Percentiles rank a stretch among this genome's conserved stretches.
Conservation (phyloP, 2,797 vertebrate genomes). For the Smutsia gigantea region DNA sequence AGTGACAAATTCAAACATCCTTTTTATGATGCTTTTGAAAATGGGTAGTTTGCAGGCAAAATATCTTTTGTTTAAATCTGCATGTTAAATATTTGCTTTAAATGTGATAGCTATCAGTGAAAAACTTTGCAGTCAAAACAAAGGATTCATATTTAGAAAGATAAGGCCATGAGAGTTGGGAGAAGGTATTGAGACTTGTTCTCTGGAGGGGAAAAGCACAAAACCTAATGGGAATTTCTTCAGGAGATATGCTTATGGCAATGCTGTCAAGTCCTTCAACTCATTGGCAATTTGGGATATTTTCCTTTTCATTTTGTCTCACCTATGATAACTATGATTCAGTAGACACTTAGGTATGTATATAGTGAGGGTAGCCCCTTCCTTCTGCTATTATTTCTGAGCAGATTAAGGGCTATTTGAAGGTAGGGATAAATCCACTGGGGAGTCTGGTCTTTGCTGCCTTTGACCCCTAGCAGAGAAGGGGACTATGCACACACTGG, state of each 20-base stretch:
- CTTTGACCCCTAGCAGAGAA: neutral
- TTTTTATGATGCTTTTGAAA: slow-evolving; percentile 16
- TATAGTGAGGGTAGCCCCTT: neutral
- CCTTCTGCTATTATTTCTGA: neutral
- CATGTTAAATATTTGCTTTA: slow-evolving; percentile 47
- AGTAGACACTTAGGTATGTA: neutral
- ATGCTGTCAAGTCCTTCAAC: neutral
- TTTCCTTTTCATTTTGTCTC: neutral
- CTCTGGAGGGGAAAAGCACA: neutral
- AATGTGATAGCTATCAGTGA: neutral
- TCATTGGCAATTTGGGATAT: neutral
- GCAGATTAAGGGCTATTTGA: neutral
- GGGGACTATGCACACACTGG: neutral
- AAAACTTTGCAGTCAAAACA: neutral
- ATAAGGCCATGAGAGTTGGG: neutral
- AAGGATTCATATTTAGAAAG: slow-evolving; percentile 22
- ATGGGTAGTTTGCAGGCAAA: slow-evolving; percentile 12
- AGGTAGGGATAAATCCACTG: neutral
- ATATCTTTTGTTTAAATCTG: slow-evolving; percentile 23
- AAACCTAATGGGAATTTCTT: neutral
- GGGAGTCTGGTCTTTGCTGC: neutral
- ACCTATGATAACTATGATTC: neutral
- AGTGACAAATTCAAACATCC: neutral
- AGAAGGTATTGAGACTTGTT: neutral
- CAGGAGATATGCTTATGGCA: neutral